Evolutionary conservation across 2,797 vertebrate genomes (phyloP), one percentile per base, ranked within the genome.

Genomic region (Cichlasoma orientale): DNA sequence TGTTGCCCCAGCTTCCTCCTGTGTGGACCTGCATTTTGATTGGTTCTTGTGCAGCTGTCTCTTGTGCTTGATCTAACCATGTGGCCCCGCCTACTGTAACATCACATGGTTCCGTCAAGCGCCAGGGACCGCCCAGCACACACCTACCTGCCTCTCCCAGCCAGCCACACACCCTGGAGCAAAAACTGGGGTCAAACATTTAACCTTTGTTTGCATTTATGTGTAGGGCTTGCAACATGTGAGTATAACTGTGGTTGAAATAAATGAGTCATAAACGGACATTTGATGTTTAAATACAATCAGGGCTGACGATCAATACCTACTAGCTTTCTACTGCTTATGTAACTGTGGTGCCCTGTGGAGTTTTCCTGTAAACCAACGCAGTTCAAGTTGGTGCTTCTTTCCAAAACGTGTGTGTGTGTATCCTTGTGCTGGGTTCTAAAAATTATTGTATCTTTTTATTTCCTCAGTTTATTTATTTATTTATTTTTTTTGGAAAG

Each of bases 21-120:
- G 91, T 93, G 92, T 91, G 93, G 94, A 94, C 89, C 93, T 90
- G 90, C 93, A 90, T 89, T 93, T 90, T 93, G 91, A 93, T 88
- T 95, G 92, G 95, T 95, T 92, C 86, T 68, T 31, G 94, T 93
- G 97, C 96, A 96, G 97, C 98, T 99, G 99, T 99, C 97, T 98
- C 97, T 99, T 99, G 98, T 99, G 98, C 98, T 99, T 99, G 98
- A 99, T 99, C 98, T 99, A 99, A 99, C 98, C 98, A 99, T 99
- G 98, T 99, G 98, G 97, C 98, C 96, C 95, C 95, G 97, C 98
- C 96, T 96, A 95, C 96, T 96, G 96, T 97, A 97, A 97, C 97
- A 95, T 98, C 98, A 99, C 98, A 99, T 99, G 98, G 98, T 99
- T 99, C 98, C 96, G 97, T 99, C 98, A 99, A 99, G 98, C 98